Conservation (phyloP, 2,113 vertebrate genomes). For the Noturus placidus region DNA sequence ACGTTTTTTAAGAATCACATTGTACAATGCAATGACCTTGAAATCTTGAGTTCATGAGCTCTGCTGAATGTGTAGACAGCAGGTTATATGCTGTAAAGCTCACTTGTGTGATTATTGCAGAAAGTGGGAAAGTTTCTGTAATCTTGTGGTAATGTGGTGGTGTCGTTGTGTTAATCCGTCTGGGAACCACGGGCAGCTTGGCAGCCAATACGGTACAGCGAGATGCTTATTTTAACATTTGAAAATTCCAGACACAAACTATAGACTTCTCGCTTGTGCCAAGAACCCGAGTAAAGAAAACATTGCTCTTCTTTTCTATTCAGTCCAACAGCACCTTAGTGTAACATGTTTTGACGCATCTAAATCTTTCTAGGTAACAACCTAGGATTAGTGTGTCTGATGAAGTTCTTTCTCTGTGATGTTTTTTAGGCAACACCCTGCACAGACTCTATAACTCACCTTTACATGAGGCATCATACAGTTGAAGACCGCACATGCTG, state of each 20-base stretch:
- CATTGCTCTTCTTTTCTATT: neutral
- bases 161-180: constrained; percentile 51
- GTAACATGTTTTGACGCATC: constrained; percentile 38
- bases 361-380: constrained; percentile 21
- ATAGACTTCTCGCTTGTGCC: constrained; percentile 32
- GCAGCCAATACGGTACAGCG: neutral
- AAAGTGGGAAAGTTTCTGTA: constrained; percentile 50
- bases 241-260: constrained; percentile 55
- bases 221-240: constrained; percentile 42
- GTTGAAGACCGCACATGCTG: constrained; percentile 31
- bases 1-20: neutral
- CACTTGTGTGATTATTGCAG: constrained; percentile 25
- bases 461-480: neutral
- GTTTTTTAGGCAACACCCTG: constrained; percentile 13
- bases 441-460: neutral
- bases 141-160: constrained; percentile 49
- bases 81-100: neutral
- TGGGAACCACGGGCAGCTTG: constrained; percentile 44
- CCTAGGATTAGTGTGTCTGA: constrained; percentile 53
- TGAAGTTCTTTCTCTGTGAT: constrained; percentile 23
- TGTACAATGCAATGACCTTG: neutral
- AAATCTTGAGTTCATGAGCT: neutral
- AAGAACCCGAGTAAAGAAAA: constrained; percentile 32
- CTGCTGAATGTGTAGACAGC: constrained; percentile 6
- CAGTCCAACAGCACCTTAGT: constrained; percentile 2